Evolutionary conservation across 2,888 invertebrate species (phyloP), one percentile per base, ranked within the genome.

Genomic region (Scelioninae gen. 1): DNA sequence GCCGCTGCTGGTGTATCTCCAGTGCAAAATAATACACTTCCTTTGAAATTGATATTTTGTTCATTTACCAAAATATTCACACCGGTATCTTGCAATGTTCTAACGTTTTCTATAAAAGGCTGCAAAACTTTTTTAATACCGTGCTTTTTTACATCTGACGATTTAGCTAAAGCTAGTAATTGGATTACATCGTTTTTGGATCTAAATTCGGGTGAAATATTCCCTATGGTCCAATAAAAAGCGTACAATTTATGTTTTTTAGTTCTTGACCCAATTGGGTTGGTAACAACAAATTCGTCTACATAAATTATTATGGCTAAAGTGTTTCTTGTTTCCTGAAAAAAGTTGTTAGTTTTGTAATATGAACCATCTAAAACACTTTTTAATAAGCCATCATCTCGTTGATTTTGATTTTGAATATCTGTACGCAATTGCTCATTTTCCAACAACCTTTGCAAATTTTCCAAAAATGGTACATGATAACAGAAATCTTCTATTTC

Each of bases 181-280:
- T 49, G 49, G 3, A 49, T 23, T 16, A 6, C 4, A 8, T 16
- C 16, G 15, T 9, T 0, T 6, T 0, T 0, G 0, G 49, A 49
- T 23, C 49, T 9, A 49, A 10, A 16, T 16, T 49, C 16, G 4
- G 49, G 49, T 7, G 15, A 11, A 8, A 49, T 49, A 13, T 49
- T 49, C 16, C 49, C 49, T 23, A 49, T 16, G 0, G 31, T 43
- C 76, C 76, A 76, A 49, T 76, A 76, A 32, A 76, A 76, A 40
- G 32, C 49, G 32, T 15, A 45, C 8, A 81, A 11, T 32, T 75
- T 76, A 8, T 82, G 53, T 13, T 72, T 65, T 32, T 60, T 72
- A 0, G 38, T 31, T 49, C 32, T 53, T n/a, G 53, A 16, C 1
- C 76, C 82, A 0, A 82, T 8, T 76, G 76, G 6, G n/a, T 23